Percentiles rank a stretch among this genome's conserved stretches.
Evolutionary conservation across 2,113 vertebrate genomes (phyloP).

Genomic region (Zosterops lateralis): DNA sequence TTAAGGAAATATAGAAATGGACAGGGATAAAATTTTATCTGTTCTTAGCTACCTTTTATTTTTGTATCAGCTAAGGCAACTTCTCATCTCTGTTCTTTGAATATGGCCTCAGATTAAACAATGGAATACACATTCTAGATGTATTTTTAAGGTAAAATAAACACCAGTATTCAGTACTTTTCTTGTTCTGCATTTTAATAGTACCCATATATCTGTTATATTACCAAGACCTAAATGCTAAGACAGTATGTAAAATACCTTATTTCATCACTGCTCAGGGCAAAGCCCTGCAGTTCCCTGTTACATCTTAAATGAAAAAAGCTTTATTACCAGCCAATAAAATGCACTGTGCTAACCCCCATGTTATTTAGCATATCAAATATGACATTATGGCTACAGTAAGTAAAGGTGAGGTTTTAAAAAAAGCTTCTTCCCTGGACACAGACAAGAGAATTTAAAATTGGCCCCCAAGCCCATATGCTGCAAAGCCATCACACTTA

Average conservation of each 20-base stretch:
- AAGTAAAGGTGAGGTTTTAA: background rate
- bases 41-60: background rate
- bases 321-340: background rate
- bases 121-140: background rate
- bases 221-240: background rate
- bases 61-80: background rate
- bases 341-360: background rate
- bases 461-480: background rate
- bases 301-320: background rate
- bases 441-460: background rate
- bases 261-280: background rate
- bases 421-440: background rate
- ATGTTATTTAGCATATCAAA: background rate
- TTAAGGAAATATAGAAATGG: background rate
- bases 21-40: background rate
- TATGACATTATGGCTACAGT: background rate
- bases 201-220: background rate
- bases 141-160: background rate
- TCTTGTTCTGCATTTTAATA: background rate
- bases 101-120: background rate
- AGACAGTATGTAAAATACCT: background rate
- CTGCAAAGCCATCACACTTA: background rate
- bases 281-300: background rate
- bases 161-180: background rate
- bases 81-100: background rate